A percentile compares a stretch with the other conserved stretches of the same genome.
These are phyloP conservation scores for Sciurus niger DNA, from an alignment of 2,113 vertebrate species.

Conservation along the genomic window DNA sequence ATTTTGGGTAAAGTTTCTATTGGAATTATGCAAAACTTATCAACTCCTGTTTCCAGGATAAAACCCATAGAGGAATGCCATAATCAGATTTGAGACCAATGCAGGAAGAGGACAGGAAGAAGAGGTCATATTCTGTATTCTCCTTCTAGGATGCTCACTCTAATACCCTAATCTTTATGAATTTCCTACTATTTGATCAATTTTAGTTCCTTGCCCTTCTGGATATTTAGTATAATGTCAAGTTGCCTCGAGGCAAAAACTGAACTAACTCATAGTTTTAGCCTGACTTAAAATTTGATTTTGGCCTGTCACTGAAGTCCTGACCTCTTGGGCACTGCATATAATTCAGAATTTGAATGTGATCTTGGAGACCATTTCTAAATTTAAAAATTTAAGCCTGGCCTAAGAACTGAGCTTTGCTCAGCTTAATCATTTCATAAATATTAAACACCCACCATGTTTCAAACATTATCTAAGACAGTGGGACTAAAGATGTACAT, in stretches of 20 bases:
- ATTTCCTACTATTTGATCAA: not conserved
- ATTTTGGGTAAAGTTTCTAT: not conserved
- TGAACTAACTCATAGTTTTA: not conserved
- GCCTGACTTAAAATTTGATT: not conserved
- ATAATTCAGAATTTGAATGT: constrained; percentile 23
- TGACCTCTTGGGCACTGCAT: not conserved
- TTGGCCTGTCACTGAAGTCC: not conserved
- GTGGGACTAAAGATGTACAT: not conserved
- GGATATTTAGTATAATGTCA: not conserved
- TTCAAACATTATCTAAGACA: not conserved
- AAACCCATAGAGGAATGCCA: not conserved
- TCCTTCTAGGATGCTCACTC: not conserved
- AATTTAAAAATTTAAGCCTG: constrained; percentile 12
- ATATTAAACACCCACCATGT: not conserved
- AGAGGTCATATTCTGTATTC: not conserved
- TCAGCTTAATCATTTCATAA: not conserved
- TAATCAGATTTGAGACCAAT: not conserved
- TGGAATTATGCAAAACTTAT: constrained; percentile 4
- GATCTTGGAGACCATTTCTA: not conserved
- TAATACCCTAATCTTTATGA: not conserved
- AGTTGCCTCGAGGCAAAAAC: not conserved
- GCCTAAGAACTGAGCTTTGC: not conserved
- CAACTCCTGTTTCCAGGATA: not conserved
- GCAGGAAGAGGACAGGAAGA: not conserved
- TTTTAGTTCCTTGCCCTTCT: not conserved